Base-by-base conservation (phyloP, 1,140 invertebrate genomes). In the Pseudomyrmex dendroicus region DNA sequence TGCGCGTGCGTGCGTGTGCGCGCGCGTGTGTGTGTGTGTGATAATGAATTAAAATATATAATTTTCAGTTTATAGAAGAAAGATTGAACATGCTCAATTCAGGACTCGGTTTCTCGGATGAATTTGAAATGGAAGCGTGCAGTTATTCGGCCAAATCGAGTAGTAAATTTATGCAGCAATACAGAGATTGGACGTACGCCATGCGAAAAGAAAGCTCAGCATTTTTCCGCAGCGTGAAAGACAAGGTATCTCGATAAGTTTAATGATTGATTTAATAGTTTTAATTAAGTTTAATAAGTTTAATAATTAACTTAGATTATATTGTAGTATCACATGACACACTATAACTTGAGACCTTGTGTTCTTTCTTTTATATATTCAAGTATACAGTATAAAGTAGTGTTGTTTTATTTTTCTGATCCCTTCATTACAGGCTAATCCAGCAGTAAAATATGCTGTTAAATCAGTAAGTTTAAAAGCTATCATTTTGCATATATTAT, bases 51-150 rank as follows among this genome's bases (percentile, higher is more conserved):
- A 10, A 52, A 52, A 52, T 52, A 52, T 52, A 52, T 20, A 63
- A 63, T 76, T 88, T 92, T 88, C 91, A 98, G 97, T 99, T 99
- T 94, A 98, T 99, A 88, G 98, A 98, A 91, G 98, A 98, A 94
- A 95, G 98, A 90, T 94, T 99, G 85, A 97, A 98, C 84, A 96
- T 98, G 95, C 95, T 99, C 52, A 98, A 98, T 94, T 96, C 96
- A 35, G 98, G 98, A 2, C 94, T 97, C 57, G 98, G 98, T 0
- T 98, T 98, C 91, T 97, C 96, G n/a, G 98, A 99, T 93, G 97
- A 98, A 91, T 99, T 99, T 94, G 98, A 99, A 94, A 95, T 97
- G 92, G 98, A 99, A 94, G 97, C 97, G 17, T 97, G 97, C 86
- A 95, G 96, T 73, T 97, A 98, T 93, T 97, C 97, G 0, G 98